Conservation (phyloP, 2,113 vertebrate species). For the Galeopterus variegatus region DNA sequence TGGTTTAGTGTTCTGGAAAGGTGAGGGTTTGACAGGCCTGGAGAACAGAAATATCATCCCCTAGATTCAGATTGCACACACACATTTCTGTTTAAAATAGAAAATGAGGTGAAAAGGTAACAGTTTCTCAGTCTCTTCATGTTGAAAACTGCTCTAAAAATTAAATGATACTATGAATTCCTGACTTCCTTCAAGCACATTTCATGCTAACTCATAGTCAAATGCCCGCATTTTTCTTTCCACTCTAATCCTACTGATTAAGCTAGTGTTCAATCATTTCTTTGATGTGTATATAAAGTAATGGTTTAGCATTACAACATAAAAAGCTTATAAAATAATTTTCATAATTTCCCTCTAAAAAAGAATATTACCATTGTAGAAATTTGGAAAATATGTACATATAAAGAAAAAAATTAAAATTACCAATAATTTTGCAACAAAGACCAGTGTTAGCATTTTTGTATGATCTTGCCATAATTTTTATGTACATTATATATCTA, state of each 20-base stretch:
- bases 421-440: background rate
- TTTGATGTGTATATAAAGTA: background rate
- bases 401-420: slow-evolving; percentile 51
- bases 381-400: background rate
- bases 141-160: slow-evolving; percentile 70
- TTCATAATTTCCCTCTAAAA: background rate
- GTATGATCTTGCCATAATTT: background rate
- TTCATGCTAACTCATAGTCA: slow-evolving; percentile 53
- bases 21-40: slow-evolving; percentile 82
- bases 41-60: slow-evolving; percentile 79
- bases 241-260: background rate
- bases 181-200: background rate
- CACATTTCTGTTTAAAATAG: slow-evolving; percentile 69
- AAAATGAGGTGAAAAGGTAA: slow-evolving; percentile 80
- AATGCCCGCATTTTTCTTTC: background rate
- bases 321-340: background rate
- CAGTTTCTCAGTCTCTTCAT: slow-evolving; percentile 59
- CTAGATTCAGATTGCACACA: slow-evolving; percentile 66
- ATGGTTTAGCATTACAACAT: background rate
- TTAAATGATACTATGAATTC: background rate
- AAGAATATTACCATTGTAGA: background rate
- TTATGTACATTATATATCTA: background rate
- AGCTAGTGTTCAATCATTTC: background rate
- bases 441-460: background rate
- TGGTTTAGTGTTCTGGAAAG: slow-evolving; percentile 83